phyloP scores from a whole-genome alignment of 2,113 vertebrate genomes.

The Triplophysa tibetana region DNA sequence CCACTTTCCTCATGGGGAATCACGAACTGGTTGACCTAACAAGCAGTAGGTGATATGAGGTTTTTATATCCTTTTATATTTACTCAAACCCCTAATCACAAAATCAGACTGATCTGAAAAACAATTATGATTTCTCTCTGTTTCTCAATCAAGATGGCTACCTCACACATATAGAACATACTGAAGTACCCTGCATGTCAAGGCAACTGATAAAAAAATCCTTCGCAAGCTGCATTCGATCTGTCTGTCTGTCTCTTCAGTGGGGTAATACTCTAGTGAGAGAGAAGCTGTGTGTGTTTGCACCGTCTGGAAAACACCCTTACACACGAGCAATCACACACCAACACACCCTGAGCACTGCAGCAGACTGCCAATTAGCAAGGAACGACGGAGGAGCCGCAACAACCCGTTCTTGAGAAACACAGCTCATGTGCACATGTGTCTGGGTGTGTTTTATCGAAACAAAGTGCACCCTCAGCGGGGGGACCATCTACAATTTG shows the following conservation, averaged over 20 bases:
- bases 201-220: background rate
- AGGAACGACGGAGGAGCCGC: slow-evolving; percentile 23
- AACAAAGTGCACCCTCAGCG: slow-evolving; percentile 40
- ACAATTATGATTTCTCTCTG: slow-evolving; percentile 56
- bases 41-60: no score
- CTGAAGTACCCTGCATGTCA: background rate
- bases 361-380: slow-evolving; percentile 43
- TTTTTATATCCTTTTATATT: background rate
- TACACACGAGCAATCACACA: slow-evolving; percentile 30
- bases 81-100: no score
- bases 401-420: slow-evolving; percentile 36
- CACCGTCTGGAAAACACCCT: slow-evolving; percentile 32
- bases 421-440: slow-evolving; percentile 15
- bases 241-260: slow-evolving; percentile 12
- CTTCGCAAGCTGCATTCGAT: background rate
- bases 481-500: slow-evolving; percentile 32
- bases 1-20: no score
- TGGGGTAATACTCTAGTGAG: background rate
- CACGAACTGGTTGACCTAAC: no score
- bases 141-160: background rate
- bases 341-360: slow-evolving; percentile 30
- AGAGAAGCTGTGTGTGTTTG: slow-evolving; percentile 23
- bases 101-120: slow-evolving; percentile 58
- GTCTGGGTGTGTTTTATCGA: slow-evolving; percentile 35
- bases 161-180: background rate